Conservation (phyloP, 30 jellyfish, hydroid and myxozoan genomes). For the Aurelia sp. region DNA sequence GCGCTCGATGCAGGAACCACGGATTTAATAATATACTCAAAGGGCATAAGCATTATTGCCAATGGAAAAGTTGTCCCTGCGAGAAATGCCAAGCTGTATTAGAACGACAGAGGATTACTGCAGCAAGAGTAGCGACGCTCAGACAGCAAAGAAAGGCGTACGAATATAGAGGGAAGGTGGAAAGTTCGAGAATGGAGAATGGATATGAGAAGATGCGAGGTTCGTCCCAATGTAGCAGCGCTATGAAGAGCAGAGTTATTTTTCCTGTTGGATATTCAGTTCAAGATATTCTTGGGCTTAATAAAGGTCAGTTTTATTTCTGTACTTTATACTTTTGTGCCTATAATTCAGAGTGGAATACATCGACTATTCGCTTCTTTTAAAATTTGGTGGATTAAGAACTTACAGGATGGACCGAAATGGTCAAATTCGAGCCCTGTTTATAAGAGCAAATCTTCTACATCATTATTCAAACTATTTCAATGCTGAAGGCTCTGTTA, state of each 20-base stretch:
- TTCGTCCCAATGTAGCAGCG: background rate
- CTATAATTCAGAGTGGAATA: no score
- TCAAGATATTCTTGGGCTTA: slow-evolving; percentile 48
- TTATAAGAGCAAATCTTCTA: no score
- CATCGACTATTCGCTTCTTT: no score
- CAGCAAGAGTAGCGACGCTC: slow-evolving; percentile 73
- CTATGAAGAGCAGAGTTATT: slow-evolving; percentile 33
- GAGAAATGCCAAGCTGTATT: slow-evolving; percentile 67
- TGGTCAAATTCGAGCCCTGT: no score
- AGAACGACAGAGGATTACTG: slow-evolving; percentile 72
- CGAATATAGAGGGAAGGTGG: slow-evolving; percentile 28
- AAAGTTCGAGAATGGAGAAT: background rate
- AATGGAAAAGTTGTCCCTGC: slow-evolving; percentile 69
- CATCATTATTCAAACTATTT: no score
- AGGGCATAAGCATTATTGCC: slow-evolving; percentile 77
- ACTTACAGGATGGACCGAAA: no score
- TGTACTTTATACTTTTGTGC: background rate
- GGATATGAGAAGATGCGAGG: background rate
- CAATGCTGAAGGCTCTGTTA: no score
- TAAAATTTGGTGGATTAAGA: no score
- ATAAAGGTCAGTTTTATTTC: background rate
- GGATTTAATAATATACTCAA: slow-evolving; percentile 56
- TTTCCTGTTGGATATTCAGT: slow-evolving; percentile 50
- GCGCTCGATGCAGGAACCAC: slow-evolving; percentile 79
- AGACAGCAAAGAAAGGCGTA: slow-evolving; percentile 69